Percentiles rank a stretch among this genome's conserved stretches.
These are phyloP conservation scores for Sebastes minor DNA, from an alignment of 2,797 vertebrate species.

Conservation along the genomic window DNA sequence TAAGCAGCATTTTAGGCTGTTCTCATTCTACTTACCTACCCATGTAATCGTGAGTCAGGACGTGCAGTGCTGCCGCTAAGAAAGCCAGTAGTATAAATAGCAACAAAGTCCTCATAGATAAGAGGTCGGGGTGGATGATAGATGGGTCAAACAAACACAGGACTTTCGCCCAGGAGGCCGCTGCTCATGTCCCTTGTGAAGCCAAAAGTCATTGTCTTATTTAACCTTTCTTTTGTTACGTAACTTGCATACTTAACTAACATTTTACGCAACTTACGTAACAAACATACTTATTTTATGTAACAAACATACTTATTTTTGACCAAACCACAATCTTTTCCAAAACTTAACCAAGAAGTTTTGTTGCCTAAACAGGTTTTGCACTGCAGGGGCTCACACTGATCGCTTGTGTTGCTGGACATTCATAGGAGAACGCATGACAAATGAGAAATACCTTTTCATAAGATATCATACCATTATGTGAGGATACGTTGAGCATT, in stretches of 20 bases:
- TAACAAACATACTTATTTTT: neutral
- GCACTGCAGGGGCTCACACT: neutral
- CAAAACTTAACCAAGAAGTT: neutral
- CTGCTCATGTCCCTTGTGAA: neutral
- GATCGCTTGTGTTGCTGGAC: neutral
- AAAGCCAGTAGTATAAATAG: fast-evolving
- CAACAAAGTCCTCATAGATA: no score
- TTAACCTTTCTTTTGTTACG: no score
- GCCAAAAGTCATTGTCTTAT: neutral
- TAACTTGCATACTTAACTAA: neutral
- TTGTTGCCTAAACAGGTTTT: neutral
- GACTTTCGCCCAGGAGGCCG: fast-evolving
- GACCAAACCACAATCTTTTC: neutral
- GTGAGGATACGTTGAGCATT: neutral
- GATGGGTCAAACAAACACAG: neutral
- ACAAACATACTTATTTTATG: no score
- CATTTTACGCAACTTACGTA: neutral
- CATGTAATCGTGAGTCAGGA: no score
- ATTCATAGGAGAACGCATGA: neutral
- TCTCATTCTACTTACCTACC: neutral
- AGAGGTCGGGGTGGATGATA: no score
- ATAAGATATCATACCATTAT: neutral
- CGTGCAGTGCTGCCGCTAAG: fast-evolving
- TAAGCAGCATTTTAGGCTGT: neutral
- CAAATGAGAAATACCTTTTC: no score